Evolutionary conservation across 2,888 invertebrate species (phyloP), one percentile per base, ranked within the genome.

Genomic region (Plebejus melissa): DNA sequence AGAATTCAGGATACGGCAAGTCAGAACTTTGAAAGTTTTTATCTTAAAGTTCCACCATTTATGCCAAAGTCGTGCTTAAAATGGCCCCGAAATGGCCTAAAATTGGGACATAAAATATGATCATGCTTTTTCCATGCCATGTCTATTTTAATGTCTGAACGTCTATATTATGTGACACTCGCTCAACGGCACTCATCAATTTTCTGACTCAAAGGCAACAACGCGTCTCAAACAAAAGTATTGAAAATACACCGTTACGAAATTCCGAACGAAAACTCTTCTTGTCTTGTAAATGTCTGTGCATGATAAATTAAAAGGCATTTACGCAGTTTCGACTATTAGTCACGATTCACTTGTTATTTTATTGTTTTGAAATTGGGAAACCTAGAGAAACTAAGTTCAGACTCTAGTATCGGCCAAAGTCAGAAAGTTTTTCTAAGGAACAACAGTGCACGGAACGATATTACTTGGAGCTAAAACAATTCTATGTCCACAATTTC

Each of bases 171-270:
- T 54, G 54, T 79, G 77, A 79, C 79, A 80, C 84, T 86, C 84
- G 81, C 80, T 86, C 84, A 83, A 81, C 82, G 86, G 83, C 84
- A 81, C 76, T 80, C 80, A 80, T 81, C 79, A 79, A 71, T 78
- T 69, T 76, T 75, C 75, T 78, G 77, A 77, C 36, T 78, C 77
- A 77, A 38, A 22, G 70, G 69, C 36, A 74, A 28, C 36, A 74
- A 28, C 38, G 11, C 65, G 54, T 38, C 41, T 38, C 36, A 3
- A 46, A 75, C 54, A 75, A 54, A 38, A 36, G 69, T 57, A 38
- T 70, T 54, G 70, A 13, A 69, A 75, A 75, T 70, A 57, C 57
- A 41, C 22, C 22, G 36, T n/a, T 69, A n/a, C 50, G 36, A 75
- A 75, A 75, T 28, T 58, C 41, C 38, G 41, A 46, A 60, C 41